Percentiles rank a stretch among this genome's conserved stretches.
Conservation (phyloP, 1,140 invertebrate species). For the Hyphantria cunea region DNA sequence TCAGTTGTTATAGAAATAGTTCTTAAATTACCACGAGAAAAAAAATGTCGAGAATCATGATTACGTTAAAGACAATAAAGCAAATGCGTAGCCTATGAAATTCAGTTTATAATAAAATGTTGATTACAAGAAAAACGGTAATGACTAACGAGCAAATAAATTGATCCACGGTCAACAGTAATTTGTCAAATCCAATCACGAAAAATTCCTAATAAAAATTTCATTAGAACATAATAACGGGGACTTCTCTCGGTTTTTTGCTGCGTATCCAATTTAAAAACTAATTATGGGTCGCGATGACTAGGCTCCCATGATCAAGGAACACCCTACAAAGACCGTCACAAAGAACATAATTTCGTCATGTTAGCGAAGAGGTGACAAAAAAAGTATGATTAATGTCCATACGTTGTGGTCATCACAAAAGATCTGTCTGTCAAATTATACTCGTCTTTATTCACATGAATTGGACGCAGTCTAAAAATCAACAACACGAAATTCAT, state of each 20-base stretch:
- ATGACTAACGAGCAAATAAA: slow-evolving; percentile 53
- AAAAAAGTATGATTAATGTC: slow-evolving; percentile 75
- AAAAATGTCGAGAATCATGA: no score
- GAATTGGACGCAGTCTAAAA: slow-evolving; percentile 21
- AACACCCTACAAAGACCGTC: slow-evolving; percentile 56
- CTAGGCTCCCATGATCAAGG: slow-evolving; percentile 60
- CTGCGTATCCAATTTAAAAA: slow-evolving; percentile 71
- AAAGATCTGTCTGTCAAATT: slow-evolving; percentile 54
- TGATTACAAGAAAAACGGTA: slow-evolving; percentile 37
- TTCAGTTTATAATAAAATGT: slow-evolving; percentile 17
- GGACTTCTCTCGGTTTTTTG: slow-evolving; percentile 61
- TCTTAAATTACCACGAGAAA: no score
- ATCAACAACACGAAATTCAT: slow-evolving; percentile 3
- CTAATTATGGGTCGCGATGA: slow-evolving; percentile 70
- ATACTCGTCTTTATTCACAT: slow-evolving; percentile 46
- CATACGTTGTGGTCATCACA: slow-evolving; percentile 45
- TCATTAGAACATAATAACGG: slow-evolving; percentile 63
- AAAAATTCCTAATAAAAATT: slow-evolving; percentile 52
- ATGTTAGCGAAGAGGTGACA: slow-evolving; percentile 71
- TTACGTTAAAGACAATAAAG: no score
- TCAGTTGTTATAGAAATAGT: no score
- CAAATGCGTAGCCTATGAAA: slow-evolving; percentile 7
- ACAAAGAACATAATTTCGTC: slow-evolving; percentile 77
- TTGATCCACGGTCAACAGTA: slow-evolving; percentile 46
- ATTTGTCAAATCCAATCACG: slow-evolving; percentile 75